phyloP scores from a whole-genome alignment of 2,888 invertebrate genomes.

The Matsumyia berberina region DNA sequence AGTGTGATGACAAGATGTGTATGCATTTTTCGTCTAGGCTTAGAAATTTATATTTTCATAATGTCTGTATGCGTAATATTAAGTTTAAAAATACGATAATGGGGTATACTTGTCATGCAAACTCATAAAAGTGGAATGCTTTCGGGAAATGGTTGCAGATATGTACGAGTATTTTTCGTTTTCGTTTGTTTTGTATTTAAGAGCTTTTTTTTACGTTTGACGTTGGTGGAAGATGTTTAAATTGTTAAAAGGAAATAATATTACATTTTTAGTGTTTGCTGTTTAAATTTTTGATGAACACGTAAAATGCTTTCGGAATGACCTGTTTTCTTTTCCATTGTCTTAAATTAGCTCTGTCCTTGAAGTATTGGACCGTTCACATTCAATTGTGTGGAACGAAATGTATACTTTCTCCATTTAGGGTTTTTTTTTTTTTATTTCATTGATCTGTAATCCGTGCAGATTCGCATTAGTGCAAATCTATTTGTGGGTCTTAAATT shows the following conservation, averaged over 20 bases:
- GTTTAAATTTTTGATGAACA: no score
- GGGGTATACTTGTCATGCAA: conserved; percentile 56
- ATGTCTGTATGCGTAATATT: conserved; percentile 14
- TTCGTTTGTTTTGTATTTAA: background rate
- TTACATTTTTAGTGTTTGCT: background rate
- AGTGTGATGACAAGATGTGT: conserved; percentile 52
- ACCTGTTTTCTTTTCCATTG: no score
- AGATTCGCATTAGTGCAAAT: no score
- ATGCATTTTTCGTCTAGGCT: conserved; percentile 40
- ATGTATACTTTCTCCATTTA: no score
- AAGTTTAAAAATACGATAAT: conserved; percentile 22
- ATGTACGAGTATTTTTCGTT: conserved; percentile 19
- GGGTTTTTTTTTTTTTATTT: no score
- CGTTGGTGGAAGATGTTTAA: background rate
- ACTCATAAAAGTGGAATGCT: conserved; percentile 59
- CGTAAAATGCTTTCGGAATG: no score
- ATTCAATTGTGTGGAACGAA: no score
- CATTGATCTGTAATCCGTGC: no score
- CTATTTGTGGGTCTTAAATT: no score
- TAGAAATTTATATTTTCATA: background rate
- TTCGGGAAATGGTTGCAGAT: conserved; percentile 40
- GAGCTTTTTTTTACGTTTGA: conserved; percentile 8
- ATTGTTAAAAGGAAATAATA: background rate
- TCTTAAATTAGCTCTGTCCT: no score
- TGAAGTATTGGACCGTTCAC: no score